Conservation (phyloP, 2,888 invertebrate genomes). For the Drosophila emarginata region DNA sequence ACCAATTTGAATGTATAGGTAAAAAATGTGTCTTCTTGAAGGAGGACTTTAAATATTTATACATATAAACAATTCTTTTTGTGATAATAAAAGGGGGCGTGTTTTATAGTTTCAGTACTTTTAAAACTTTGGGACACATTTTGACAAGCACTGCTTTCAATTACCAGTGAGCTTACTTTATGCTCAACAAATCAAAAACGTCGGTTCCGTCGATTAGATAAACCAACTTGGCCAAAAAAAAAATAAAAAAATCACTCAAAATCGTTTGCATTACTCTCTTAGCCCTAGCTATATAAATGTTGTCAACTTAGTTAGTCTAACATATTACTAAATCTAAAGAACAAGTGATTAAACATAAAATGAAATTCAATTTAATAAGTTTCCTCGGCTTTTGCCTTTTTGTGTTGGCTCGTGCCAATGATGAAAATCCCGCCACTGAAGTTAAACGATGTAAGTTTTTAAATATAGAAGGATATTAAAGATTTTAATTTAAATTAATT, state of each 20-base stretch:
- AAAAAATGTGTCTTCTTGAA: not conserved
- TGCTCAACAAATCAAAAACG: not conserved
- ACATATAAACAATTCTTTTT: not conserved
- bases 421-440: slow-evolving; percentile 53
- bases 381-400: slow-evolving; percentile 40
- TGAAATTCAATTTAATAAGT: slow-evolving; percentile 38
- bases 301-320: not conserved
- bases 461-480: not conserved
- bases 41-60: too few species aligned
- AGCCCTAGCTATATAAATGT: not conserved
- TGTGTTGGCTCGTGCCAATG: slow-evolving; percentile 16
- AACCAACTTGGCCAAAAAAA: not conserved
- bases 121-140: not conserved
- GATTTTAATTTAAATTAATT: not conserved
- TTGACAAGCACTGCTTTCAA: slow-evolving; percentile 3
- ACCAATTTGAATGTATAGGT: not conserved
- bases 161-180: not conserved
- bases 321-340: not conserved
- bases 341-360: slow-evolving; percentile 24
- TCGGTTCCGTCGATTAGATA: not conserved
- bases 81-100: not conserved
- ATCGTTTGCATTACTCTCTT: too few species aligned
- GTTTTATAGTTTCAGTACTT: not conserved
- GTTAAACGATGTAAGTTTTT: slow-evolving; percentile 67
- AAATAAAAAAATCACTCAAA: not conserved